Percentiles rank a stretch among this genome's conserved stretches.
Conservation (phyloP, 2,113 vertebrate species). For the Albula glossodonta region DNA sequence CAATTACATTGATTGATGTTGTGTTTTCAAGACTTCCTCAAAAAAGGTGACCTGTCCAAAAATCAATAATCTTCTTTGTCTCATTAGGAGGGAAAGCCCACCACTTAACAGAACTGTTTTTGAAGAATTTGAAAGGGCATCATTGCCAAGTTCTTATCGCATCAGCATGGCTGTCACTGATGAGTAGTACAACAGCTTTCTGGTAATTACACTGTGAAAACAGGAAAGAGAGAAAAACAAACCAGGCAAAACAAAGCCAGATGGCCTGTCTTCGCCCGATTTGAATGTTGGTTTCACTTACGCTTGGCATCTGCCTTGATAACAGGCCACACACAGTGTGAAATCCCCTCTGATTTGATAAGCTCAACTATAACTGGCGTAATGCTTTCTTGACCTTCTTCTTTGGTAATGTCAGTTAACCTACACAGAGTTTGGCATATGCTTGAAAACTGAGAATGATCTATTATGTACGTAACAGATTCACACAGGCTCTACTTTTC, state of each 20-base stretch:
- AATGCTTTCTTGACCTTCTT: not conserved
- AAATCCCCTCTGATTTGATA: not conserved
- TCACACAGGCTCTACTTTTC: too few species aligned
- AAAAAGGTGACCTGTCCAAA: not conserved
- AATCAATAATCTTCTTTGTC: not conserved
- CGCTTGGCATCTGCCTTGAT: not conserved
- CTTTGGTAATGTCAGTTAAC: not conserved
- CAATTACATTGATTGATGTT: not conserved
- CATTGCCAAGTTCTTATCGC: not conserved
- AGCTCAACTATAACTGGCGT: not conserved
- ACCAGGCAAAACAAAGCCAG: constrained; percentile 8
- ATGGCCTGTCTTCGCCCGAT: not conserved
- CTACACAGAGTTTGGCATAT: too few species aligned
- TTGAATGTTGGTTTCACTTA: not conserved
- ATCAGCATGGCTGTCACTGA: not conserved
- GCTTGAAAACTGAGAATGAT: too few species aligned
- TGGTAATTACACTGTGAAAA: not conserved
- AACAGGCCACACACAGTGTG: not conserved
- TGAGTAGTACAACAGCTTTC: not conserved
- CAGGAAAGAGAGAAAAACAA: not conserved
- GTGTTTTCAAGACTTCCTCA: not conserved
- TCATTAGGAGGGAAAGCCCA: not conserved
- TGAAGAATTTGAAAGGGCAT: not conserved
- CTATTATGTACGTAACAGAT: too few species aligned
- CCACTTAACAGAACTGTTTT: not conserved